A percentile compares a stretch with the other conserved stretches of the same genome.
These are phyloP conservation scores for Apogon talboti DNA, from an alignment of 2,797 vertebrate genomes.

Conservation along the genomic window DNA sequence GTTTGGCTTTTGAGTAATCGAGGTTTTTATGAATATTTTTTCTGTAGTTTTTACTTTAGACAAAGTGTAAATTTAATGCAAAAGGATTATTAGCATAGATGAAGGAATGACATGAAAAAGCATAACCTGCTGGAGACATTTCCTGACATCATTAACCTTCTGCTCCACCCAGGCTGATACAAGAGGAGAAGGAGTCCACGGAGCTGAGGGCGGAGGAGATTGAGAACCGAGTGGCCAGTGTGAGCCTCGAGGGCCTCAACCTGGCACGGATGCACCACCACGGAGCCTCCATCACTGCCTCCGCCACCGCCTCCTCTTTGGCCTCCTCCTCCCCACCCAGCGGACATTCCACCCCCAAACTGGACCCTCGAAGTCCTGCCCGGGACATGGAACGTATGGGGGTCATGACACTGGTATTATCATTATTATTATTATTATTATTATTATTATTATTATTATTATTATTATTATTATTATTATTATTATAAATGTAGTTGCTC, in stretches of 20 bases:
- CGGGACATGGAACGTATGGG: constrained; percentile 98
- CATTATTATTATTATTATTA: background rate
- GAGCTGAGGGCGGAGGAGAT: constrained; percentile 98
- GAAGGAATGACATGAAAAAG: background rate
- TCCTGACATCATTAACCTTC: background rate
- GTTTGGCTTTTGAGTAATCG: background rate
- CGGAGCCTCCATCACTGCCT: constrained; percentile 95
- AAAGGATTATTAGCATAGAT: background rate
- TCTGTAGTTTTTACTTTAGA: background rate
- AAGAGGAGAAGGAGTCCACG: constrained; percentile 99
- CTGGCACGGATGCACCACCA: constrained; percentile 94
- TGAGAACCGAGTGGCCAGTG: constrained; percentile 96
- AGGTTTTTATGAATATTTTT: too few species aligned
- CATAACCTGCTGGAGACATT: background rate
- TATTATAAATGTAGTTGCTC: background rate
- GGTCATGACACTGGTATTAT: constrained; percentile 94
- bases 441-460: constrained; percentile 55
- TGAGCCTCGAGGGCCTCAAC: constrained; percentile 97
- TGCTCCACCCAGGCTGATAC: constrained; percentile 88
- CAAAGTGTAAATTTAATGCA: background rate
- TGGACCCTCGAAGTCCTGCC: constrained; percentile 94
- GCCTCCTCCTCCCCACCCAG: constrained; percentile 97
- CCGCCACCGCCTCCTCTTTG: constrained; percentile 94
- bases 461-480: background rate
- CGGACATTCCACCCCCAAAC: constrained; percentile 96